Conservation (phyloP, 2,113 vertebrate genomes). For the Pleuronectes platessa region DNA sequence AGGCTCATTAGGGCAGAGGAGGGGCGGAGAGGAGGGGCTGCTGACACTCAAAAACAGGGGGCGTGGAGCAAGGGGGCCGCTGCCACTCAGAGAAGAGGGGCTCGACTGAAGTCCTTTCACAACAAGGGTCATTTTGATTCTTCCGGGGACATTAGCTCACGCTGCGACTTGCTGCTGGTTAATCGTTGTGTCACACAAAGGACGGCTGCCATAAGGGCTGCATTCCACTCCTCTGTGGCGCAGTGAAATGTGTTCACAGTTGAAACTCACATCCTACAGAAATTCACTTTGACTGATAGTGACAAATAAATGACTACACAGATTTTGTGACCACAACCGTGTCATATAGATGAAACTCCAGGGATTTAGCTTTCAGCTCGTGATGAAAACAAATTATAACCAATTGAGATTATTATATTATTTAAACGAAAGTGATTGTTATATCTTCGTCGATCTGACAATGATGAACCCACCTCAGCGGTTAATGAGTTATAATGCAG, state of each 20-base stretch:
- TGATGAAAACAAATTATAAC: background rate
- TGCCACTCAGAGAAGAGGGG: constrained; percentile 62
- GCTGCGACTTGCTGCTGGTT: constrained; percentile 36
- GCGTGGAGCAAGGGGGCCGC: constrained; percentile 44
- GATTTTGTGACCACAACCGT: background rate
- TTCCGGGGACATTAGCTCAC: constrained; percentile 57
- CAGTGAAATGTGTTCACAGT: background rate
- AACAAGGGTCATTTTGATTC: constrained; percentile 55
- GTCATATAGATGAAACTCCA: background rate
- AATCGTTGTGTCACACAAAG: constrained; percentile 61
- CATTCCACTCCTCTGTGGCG: background rate
- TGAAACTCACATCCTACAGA: background rate
- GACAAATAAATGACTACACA: background rate
- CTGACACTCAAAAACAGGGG: constrained; percentile 71
- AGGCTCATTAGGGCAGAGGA: constrained; percentile 85
- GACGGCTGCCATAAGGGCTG: constrained; percentile 41
- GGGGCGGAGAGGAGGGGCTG: constrained; percentile 54
- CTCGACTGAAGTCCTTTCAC: constrained; percentile 52
- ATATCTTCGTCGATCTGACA: constrained; percentile 58
- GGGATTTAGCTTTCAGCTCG: background rate
- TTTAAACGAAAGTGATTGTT: constrained; percentile 71
- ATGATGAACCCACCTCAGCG: constrained; percentile 71
- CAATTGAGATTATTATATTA: constrained; percentile 64
- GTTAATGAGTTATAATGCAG: constrained; percentile 65
- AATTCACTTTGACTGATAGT: background rate